Conservation (phyloP, 2,888 invertebrate genomes). For the Conistra vaccinii region DNA sequence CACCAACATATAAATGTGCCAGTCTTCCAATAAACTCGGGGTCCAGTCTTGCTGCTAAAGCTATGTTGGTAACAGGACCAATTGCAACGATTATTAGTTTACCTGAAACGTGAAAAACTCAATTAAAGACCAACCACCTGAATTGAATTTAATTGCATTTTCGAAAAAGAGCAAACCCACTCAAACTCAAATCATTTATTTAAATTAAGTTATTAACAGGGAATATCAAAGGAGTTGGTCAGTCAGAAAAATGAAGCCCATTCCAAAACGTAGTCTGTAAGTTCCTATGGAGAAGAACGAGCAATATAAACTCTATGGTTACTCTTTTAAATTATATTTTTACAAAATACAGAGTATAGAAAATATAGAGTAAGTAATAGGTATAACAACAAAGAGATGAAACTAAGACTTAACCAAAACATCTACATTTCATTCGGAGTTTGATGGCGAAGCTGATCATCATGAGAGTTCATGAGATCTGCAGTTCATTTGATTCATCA, state of each 20-base stretch:
- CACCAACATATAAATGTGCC: conserved; percentile 93
- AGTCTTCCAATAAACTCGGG: conserved; percentile 91
- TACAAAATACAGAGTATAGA: too few relatives aligned
- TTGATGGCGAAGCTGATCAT: not conserved
- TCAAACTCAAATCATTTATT: too few relatives aligned
- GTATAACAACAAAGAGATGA: too few relatives aligned
- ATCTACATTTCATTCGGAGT: not conserved
- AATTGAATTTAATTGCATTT: not conserved
- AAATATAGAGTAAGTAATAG: too few relatives aligned
- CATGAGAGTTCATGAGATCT: not conserved
- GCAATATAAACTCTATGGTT: not conserved
- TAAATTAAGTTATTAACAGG: too few relatives aligned
- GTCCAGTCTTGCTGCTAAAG: conserved; percentile 93
- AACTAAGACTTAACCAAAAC: too few relatives aligned
- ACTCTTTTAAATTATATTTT: not conserved
- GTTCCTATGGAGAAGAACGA: too few relatives aligned
- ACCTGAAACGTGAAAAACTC: conserved; percentile 77
- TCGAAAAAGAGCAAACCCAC: too few relatives aligned
- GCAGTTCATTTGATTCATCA: not conserved
- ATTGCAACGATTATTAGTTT: conserved; percentile 91
- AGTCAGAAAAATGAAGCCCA: too few relatives aligned
- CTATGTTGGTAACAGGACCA: conserved; percentile 95
- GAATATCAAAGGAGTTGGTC: too few relatives aligned
- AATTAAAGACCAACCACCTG: not conserved
- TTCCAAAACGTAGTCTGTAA: too few relatives aligned